Evolutionary conservation across 1,140 invertebrate genomes (phyloP).

Genomic region (Papilio polytes): DNA sequence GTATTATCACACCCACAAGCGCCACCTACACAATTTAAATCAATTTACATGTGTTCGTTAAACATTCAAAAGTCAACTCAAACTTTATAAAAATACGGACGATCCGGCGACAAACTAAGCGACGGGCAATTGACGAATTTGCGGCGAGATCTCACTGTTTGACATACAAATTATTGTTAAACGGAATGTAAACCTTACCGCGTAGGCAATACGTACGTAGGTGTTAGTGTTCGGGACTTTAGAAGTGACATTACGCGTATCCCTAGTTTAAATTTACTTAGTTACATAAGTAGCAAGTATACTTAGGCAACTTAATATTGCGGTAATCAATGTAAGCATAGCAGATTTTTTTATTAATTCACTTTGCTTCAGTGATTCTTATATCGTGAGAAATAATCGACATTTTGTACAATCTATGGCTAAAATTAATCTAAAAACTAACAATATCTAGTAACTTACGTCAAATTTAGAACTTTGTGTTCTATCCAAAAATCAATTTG

Average conservation of each 20-base stretch:
- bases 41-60: conserved; percentile 35
- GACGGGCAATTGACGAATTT: conserved; percentile 65
- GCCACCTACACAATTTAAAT: conserved; percentile 50
- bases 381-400: too few relatives aligned
- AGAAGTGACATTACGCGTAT: conserved; percentile 6
- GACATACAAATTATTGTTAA: conserved; percentile 67
- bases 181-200: conserved; percentile 58
- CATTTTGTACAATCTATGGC: too few relatives aligned
- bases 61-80: conserved; percentile 46
- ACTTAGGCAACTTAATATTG: too few relatives aligned
- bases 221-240: conserved; percentile 38
- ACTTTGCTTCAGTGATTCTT: too few relatives aligned
- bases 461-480: too few relatives aligned
- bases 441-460: too few relatives aligned
- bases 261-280: conserved; percentile 4
- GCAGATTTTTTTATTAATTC: too few relatives aligned
- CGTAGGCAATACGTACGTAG: conserved; percentile 48
- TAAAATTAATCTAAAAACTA: too few relatives aligned
- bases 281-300: conserved; percentile 1
- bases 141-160: conserved; percentile 56
- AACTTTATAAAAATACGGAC: conserved; percentile 43
- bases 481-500: too few relatives aligned
- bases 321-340: too few relatives aligned
- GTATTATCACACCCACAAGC: conserved; percentile 79
- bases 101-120: conserved; percentile 25